A percentile compares a stretch with the other conserved stretches of the same genome.
These are phyloP conservation scores for Hemiscyllium ocellatum DNA, from an alignment of 2,113 vertebrate genomes.

Conservation along the genomic window DNA sequence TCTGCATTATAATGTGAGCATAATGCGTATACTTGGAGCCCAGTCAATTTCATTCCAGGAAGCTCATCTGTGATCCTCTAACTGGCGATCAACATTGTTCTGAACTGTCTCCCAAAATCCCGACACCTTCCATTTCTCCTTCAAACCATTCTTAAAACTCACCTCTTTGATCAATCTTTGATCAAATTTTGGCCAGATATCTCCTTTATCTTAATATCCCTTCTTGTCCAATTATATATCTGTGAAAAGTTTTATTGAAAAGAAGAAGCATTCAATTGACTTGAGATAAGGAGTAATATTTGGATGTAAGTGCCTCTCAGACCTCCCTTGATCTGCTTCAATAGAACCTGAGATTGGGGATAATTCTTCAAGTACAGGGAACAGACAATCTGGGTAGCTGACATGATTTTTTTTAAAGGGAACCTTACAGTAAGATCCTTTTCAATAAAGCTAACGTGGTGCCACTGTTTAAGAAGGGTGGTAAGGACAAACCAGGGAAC, in stretches of 20 bases:
- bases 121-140: background rate
- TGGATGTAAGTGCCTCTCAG: background rate
- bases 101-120: background rate
- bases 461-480: too few relatives aligned
- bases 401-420: background rate
- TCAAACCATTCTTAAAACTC: background rate
- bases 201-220: background rate
- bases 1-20: background rate
- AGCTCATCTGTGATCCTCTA: background rate
- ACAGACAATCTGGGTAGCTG: background rate
- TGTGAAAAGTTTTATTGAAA: background rate
- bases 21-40: background rate
- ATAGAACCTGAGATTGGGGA: background rate
- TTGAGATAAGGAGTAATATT: background rate
- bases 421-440: background rate
- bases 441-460: background rate
- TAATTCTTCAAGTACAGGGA: background rate
- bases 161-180: background rate
- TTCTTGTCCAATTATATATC: background rate
- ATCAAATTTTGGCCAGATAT: background rate
- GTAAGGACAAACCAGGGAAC: too few relatives aligned
- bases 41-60: background rate
- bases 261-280: background rate
- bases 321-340: background rate
- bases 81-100: background rate